These are phyloP conservation scores for Apteryx owenii DNA, from an alignment of 2,113 vertebrate genomes.

Conservation along the genomic window DNA sequence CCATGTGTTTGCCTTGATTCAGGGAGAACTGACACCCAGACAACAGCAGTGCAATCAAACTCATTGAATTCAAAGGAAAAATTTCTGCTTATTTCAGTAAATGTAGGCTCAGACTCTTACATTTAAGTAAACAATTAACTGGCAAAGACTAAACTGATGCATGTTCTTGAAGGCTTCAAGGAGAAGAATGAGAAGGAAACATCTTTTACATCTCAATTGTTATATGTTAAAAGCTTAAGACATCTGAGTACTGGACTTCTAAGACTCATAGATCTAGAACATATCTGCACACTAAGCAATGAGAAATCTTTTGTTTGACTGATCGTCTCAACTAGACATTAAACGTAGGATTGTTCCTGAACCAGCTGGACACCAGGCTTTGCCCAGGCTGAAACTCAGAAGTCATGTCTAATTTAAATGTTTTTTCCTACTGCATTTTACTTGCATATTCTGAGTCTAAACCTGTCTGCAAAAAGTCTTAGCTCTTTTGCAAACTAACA, in stretches of 20 bases:
- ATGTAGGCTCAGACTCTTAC: background rate
- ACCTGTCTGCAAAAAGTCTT: background rate
- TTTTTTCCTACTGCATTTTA: background rate
- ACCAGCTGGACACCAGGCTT: background rate
- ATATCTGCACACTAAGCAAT: background rate
- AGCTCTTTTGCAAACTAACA: background rate
- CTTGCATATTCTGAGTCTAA: background rate
- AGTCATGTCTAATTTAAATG: background rate
- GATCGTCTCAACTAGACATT: background rate
- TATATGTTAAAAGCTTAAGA: conserved; percentile 8
- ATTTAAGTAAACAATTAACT: background rate
- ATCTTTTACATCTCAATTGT: background rate
- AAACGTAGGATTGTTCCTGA: background rate
- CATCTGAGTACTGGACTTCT: background rate
- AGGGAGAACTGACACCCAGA: background rate
- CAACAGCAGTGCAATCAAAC: background rate
- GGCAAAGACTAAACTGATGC: background rate
- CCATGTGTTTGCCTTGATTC: background rate
- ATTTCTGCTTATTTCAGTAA: background rate
- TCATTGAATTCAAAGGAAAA: background rate
- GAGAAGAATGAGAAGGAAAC: background rate
- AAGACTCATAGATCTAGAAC: conserved; percentile 14
- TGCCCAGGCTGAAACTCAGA: background rate
- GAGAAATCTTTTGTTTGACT: conserved; percentile 18
- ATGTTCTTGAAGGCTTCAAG: background rate